Evolutionary conservation across 1,140 invertebrate species (phyloP).

Genomic region (Mamestra configurata): DNA sequence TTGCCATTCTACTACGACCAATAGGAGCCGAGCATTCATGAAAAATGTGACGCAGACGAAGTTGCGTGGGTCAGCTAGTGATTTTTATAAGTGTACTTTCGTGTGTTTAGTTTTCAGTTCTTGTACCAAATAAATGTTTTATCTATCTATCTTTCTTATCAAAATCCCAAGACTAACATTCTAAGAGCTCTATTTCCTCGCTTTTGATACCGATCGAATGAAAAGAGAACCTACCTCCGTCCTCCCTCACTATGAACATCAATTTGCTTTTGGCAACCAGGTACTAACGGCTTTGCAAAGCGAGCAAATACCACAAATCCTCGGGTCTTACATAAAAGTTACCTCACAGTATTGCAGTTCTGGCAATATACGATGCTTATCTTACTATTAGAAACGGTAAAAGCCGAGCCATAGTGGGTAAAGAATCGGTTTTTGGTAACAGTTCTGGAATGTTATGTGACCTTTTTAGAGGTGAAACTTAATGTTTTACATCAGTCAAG

Average conservation of each 20-base stretch:
- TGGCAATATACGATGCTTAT: conserved; percentile 50
- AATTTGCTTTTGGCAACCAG: conserved; percentile 55
- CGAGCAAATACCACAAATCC: conserved; percentile 50
- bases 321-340: conserved; percentile 46
- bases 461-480: background rate
- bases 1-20: too few species aligned
- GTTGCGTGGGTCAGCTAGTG: too few species aligned
- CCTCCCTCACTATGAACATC: conserved; percentile 48
- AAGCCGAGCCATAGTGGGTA: conserved; percentile 2
- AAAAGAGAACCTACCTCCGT: conserved; percentile 28
- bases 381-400: conserved; percentile 39
- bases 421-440: background rate
- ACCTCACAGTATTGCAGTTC: conserved; percentile 43
- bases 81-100: too few species aligned
- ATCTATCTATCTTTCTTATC: too few species aligned
- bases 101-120: too few species aligned
- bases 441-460: background rate
- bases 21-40: too few species aligned
- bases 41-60: too few species aligned
- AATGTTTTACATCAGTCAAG: too few species aligned
- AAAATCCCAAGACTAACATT: background rate
- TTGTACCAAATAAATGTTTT: too few species aligned
- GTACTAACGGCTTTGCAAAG: conserved; percentile 32
- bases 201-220: conserved; percentile 38
- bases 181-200: background rate